phyloP scores from a whole-genome alignment of 1,140 invertebrate genomes.

The Aphelenchoides besseyi region DNA sequence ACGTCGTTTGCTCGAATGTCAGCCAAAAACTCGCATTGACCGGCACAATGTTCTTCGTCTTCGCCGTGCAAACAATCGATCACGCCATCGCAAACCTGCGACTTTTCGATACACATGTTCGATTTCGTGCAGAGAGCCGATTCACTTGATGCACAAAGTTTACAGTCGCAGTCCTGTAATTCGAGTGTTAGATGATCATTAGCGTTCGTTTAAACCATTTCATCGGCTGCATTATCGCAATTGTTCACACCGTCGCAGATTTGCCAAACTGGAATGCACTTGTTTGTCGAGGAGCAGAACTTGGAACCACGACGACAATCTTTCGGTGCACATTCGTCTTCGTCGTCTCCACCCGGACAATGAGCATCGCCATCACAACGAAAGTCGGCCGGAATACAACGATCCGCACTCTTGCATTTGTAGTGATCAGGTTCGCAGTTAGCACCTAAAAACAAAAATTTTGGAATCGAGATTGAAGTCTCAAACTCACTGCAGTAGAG shows the following conservation, averaged over 20 bases:
- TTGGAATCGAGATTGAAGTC: background rate
- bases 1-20: conserved; percentile 3
- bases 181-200: background rate
- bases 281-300: conserved; percentile 16
- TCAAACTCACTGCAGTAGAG: conserved; percentile 43
- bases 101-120: conserved; percentile 33
- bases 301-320: conserved; percentile 33
- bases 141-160: conserved; percentile 29
- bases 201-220: conserved; percentile 28
- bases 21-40: conserved; percentile 19
- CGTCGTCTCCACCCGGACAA: conserved; percentile 41
- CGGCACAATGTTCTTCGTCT: conserved; percentile 41
- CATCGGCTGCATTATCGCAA: conserved; percentile 37
- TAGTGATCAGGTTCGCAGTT: conserved; percentile 27
- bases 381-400: conserved; percentile 34
- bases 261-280: conserved; percentile 45
- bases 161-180: conserved; percentile 45
- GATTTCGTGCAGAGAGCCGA: conserved; percentile 31
- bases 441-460: conserved; percentile 17
- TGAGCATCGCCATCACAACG: conserved; percentile 45
- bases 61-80: conserved; percentile 44
- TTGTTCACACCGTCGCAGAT: conserved; percentile 44
- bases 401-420: conserved; percentile 26
- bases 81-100: conserved; percentile 35
- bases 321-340: conserved; percentile 28